These are phyloP conservation scores for Axinella damicornis DNA, from an alignment of 37 sponge, comb jelly and placozoan genomes.

Conservation along the genomic window DNA sequence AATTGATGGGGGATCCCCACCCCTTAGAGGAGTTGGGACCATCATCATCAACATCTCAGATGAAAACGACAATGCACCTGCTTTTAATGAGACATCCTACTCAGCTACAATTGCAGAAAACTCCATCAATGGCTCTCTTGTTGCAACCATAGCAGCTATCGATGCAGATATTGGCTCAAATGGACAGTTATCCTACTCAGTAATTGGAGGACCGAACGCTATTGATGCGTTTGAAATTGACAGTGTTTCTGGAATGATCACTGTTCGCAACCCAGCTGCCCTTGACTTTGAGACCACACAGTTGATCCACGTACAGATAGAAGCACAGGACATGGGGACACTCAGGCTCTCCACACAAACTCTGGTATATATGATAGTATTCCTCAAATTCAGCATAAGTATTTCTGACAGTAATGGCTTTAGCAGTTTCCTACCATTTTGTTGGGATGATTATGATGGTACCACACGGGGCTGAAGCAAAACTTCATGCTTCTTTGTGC, in stretches of 20 bases:
- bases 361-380: too few species aligned
- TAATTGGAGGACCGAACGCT: conserved; percentile 17
- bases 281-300: conserved; percentile 20
- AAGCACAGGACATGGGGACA: conserved; percentile 9
- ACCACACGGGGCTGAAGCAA: too few species aligned
- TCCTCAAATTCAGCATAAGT: too few species aligned
- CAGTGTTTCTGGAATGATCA: conserved; percentile 5
- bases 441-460: too few species aligned
- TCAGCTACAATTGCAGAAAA: conserved; percentile 23
- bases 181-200: conserved; percentile 40
- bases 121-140: background rate
- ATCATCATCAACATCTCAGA: conserved; percentile 42
- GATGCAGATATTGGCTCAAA: conserved; percentile 75
- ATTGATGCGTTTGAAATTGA: conserved; percentile 26
- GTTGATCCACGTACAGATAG: background rate
- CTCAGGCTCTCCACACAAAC: background rate
- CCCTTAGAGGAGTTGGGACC: background rate
- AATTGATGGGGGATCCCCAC: conserved; percentile 56
- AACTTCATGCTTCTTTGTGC: too few species aligned
- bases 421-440: too few species aligned
- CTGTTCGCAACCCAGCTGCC: background rate
- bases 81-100: conserved; percentile 10
- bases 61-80: conserved; percentile 77
- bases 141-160: conserved; percentile 2
- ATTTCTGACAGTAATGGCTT: too few species aligned